These are phyloP conservation scores for Atta texana DNA, from an alignment of 1,140 invertebrate genomes.

Conservation along the genomic window DNA sequence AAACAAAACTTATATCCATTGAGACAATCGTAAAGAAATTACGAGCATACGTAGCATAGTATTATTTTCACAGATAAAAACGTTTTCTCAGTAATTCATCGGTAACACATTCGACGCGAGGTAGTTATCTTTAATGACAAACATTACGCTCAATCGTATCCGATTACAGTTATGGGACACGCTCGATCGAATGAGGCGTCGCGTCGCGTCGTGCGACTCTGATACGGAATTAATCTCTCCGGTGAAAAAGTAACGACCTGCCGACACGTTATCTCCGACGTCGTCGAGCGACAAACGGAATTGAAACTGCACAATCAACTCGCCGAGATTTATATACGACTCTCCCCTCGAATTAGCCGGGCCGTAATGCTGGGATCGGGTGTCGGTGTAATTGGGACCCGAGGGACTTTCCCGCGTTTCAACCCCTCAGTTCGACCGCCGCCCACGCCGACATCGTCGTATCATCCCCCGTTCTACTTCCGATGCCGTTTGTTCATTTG, in stretches of 20 bases:
- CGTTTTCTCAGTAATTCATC: constrained; percentile 9
- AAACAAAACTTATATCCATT: neutral
- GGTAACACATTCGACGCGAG: neutral
- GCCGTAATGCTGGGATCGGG: constrained; percentile 83
- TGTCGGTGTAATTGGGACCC: constrained; percentile 85
- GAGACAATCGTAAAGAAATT: neutral
- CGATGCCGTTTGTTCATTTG: constrained; percentile 29
- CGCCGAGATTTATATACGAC: constrained; percentile 83
- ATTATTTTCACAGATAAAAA: neutral
- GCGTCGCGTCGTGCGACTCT: constrained; percentile 26
- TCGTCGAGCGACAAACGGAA: constrained; percentile 78
- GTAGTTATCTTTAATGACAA: constrained; percentile 52
- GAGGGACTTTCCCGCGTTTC: constrained; percentile 79
- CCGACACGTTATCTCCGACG: constrained; percentile 47
- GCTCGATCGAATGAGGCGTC: constrained; percentile 46
- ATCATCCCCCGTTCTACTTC: constrained; percentile 36
- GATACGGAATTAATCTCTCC: constrained; percentile 55
- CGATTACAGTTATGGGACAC: constrained; percentile 51
- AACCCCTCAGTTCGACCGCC: constrained; percentile 57
- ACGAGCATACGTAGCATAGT: neutral
- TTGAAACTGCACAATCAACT: constrained; percentile 82
- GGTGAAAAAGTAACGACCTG: constrained; percentile 55
- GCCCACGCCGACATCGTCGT: constrained; percentile 55
- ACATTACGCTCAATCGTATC: constrained; percentile 57
- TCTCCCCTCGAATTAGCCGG: constrained; percentile 84